These are phyloP conservation scores for Otus sunia DNA, from an alignment of 2,113 vertebrate genomes.

Conservation along the genomic window DNA sequence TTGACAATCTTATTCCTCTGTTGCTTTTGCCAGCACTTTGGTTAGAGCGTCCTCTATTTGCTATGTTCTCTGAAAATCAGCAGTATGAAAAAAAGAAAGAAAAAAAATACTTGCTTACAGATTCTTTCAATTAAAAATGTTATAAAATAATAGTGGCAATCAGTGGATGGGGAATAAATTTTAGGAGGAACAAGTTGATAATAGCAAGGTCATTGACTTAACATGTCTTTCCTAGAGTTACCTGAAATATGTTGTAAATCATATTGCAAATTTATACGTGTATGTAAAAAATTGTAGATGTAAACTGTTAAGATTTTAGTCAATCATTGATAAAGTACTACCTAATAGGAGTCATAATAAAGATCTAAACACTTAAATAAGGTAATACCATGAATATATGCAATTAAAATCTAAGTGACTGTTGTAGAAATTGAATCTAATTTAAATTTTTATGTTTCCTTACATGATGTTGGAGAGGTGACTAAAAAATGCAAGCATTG, in stretches of 20 bases:
- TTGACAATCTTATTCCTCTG: neutral
- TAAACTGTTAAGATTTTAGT: neutral
- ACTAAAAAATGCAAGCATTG: neutral
- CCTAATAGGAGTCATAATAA: neutral
- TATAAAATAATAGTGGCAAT: neutral
- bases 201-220: neutral
- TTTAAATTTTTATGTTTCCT: neutral
- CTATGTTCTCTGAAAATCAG: neutral
- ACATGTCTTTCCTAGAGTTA: neutral
- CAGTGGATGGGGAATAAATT: neutral
- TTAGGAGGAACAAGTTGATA: neutral
- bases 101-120: neutral
- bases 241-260: neutral
- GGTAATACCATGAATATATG: neutral
- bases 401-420: neutral
- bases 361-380: neutral
- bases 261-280: neutral
- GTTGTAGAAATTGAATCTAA: neutral
- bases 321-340: neutral
- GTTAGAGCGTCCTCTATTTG: neutral
- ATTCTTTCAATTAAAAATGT: neutral
- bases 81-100: neutral
- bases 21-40: neutral
- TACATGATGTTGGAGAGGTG: neutral
- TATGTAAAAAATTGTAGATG: neutral